Conservation (phyloP, 1,140 invertebrate genomes). For the Drosophila takahashii region DNA sequence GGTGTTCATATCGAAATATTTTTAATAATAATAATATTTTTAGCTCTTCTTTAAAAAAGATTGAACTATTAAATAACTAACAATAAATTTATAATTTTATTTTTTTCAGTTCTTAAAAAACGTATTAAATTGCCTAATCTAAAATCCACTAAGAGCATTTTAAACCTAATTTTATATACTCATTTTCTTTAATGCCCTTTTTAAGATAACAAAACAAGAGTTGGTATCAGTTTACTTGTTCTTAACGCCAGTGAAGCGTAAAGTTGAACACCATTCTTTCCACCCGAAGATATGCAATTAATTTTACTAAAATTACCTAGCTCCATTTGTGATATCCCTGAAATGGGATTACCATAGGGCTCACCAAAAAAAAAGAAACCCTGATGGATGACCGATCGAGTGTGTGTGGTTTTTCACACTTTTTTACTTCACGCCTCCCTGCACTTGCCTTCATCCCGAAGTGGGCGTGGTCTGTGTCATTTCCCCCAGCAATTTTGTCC, state of each 20-base stretch:
- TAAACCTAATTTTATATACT: too few relatives aligned
- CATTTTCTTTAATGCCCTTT: neutral
- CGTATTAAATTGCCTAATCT: neutral
- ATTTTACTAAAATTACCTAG: slow-evolving; percentile 81
- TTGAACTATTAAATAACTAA: too few relatives aligned
- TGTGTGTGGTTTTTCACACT: slow-evolving; percentile 80
- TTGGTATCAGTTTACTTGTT: slow-evolving; percentile 44
- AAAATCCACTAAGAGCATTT: neutral
- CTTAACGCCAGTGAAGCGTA: slow-evolving; percentile 42
- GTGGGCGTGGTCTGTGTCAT: slow-evolving; percentile 66
- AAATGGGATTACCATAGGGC: slow-evolving; percentile 52
- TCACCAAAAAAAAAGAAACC: neutral
- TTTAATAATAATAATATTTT: too few relatives aligned
- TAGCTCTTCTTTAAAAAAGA: too few relatives aligned
- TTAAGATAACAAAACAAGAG: slow-evolving; percentile 13
- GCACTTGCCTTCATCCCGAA: slow-evolving; percentile 48
- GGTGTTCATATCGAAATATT: too few relatives aligned
- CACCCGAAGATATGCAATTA: slow-evolving; percentile 59
- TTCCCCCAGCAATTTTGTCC: slow-evolving; percentile 68
- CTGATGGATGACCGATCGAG: slow-evolving; percentile 33
- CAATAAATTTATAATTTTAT: too few relatives aligned
- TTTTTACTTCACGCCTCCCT: slow-evolving; percentile 68
- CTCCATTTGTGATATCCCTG: slow-evolving; percentile 30
- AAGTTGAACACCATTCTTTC: slow-evolving; percentile 22
- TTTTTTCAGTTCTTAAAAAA: neutral